Conservation (phyloP, 2,888 invertebrate genomes). For the Camptogramma bilineatum region DNA sequence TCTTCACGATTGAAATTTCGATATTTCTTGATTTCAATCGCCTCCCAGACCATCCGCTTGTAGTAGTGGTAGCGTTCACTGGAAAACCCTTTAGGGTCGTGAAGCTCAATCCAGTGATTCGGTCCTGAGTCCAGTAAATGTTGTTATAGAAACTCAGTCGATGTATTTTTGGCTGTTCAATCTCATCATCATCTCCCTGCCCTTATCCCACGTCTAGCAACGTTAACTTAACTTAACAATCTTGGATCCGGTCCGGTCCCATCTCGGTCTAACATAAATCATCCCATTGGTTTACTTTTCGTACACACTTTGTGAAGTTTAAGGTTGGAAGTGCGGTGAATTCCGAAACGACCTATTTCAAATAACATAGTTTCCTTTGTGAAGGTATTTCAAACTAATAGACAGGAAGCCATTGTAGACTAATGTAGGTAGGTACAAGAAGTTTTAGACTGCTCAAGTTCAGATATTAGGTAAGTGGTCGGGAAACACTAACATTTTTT, state of each 20-base stretch:
- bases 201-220: neutral
- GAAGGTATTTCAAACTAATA: neutral
- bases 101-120: no score
- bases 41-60: no score
- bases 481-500: neutral
- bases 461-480: neutral
- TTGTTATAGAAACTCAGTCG: no score
- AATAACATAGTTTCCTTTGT: constrained; percentile 3
- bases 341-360: neutral
- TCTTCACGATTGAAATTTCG: no score
- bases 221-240: neutral
- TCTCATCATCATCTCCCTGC: no score
- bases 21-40: no score
- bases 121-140: no score
- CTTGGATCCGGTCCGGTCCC: neutral
- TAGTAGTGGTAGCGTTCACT: no score
- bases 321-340: constrained; percentile 8
- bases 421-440: constrained; percentile 1
- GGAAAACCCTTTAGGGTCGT: no score
- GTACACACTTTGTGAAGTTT: constrained; percentile 8
- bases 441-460: neutral
- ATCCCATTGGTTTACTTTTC: neutral
- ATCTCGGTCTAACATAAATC: neutral
- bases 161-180: no score
- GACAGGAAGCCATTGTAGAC: neutral